phyloP scores from a whole-genome alignment of 2,888 invertebrate genomes.

The Caenorhabditis sulstoni region DNA sequence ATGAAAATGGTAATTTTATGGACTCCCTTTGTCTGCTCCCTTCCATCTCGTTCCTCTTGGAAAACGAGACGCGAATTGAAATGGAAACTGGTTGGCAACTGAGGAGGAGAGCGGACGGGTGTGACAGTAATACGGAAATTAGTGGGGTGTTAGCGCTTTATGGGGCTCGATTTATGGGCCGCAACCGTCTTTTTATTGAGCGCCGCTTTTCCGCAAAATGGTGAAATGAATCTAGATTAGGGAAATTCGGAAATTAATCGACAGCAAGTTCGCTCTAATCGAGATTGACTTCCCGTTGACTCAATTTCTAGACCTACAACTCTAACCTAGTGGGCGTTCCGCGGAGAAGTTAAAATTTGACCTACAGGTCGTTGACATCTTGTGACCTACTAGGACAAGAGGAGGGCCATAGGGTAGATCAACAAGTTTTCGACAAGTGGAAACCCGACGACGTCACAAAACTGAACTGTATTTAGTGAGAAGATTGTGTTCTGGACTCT shows the following conservation, averaged over 20 bases:
- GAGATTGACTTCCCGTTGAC: too few species aligned
- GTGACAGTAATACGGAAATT: constrained; percentile 27
- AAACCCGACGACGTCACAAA: too few species aligned
- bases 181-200: not conserved
- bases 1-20: constrained; percentile 39
- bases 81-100: not conserved
- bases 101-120: not conserved
- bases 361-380: too few species aligned
- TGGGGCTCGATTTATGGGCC: constrained; percentile 8
- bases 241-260: not conserved
- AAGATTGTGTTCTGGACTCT: too few species aligned
- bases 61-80: not conserved
- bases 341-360: too few species aligned
- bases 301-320: too few species aligned
- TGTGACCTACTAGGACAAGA: too few species aligned
- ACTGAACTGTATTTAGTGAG: too few species aligned
- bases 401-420: too few species aligned
- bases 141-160: constrained; percentile 29
- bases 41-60: not conserved
- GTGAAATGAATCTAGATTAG: not conserved
- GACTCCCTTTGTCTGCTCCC: constrained; percentile 16
- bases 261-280: not conserved
- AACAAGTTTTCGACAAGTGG: too few species aligned
- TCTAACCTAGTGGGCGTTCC: too few species aligned
- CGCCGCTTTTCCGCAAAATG: not conserved